Base-by-base conservation (phyloP, 1,140 invertebrate species). In the Atopsyche davidsoni region DNA sequence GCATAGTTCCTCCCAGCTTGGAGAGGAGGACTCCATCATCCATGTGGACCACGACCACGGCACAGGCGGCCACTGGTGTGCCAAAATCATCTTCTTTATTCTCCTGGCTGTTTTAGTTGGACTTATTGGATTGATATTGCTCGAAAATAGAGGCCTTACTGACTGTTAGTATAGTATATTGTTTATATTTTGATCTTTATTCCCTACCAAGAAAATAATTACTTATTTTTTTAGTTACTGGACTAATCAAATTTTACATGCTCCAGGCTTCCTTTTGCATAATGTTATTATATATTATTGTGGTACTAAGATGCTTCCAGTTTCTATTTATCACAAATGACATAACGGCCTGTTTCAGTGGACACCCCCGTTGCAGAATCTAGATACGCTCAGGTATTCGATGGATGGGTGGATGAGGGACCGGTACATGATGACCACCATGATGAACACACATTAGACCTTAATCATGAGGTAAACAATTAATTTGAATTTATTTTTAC, bases 21-120 rank as follows among this genome's bases (percentile, higher is more conserved):
- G 66, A 31, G 69, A 74, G 56, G 81, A 81, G 17, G 80, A 83
- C 62, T 71, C 84, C 18, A 80, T 82, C 40, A 81, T 89, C 59
- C 86, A 89, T 60, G 75, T 87, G 21, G 77, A 87, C 19, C 82
- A 85, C 58, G 84, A 89, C 35, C 77, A 75, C 53, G 77, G 78
- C 7, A 85, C 82, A 11, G 86, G 85, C 31, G 87, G 86, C 21
- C 84, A 87, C 60, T 82, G 86, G 75, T 87, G 84, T 65, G 85
- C 87, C 4, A 88, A 86, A 70, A 79, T 89, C 31, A 75, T 89
- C 51, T 91, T 91, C 66, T 88, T 90, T 60, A 66, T 78, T 2
- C 62, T 90, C 10, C 73, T 89, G 34, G 80, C 79, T 16, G 76
- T 80, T 42, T 73, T 91, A 16, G 69, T 82, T 54, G 78, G 83